phyloP scores from a whole-genome alignment of 2,888 invertebrate genomes.

The Andrena fulva region DNA sequence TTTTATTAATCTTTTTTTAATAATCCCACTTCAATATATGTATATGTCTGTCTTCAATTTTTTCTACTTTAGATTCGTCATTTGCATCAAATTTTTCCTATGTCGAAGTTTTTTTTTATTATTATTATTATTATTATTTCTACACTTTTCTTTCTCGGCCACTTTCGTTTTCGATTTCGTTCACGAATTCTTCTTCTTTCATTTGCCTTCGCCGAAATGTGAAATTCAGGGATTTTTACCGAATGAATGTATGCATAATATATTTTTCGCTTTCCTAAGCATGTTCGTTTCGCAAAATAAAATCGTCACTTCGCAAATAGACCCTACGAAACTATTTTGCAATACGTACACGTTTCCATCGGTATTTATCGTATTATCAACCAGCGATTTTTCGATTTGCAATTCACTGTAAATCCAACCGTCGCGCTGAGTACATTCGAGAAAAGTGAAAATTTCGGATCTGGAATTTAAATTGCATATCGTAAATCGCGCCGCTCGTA shows the following conservation, averaged over 20 bases:
- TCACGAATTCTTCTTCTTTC: neutral
- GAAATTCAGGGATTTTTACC: constrained; percentile 55
- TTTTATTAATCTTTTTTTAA: neutral
- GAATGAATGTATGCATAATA: constrained; percentile 4
- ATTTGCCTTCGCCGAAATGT: neutral
- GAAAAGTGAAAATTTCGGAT: neutral
- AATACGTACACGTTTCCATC: constrained; percentile 15
- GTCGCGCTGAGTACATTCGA: neutral
- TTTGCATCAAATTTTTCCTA: too few relatives aligned
- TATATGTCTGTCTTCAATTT: neutral
- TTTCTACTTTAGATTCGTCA: neutral
- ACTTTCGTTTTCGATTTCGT: neutral
- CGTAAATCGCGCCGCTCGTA: neutral
- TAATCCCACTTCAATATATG: neutral
- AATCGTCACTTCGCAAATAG: neutral
- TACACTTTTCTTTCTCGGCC: neutral
- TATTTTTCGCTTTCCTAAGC: neutral
- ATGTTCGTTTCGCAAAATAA: neutral
- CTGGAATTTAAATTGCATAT: neutral
- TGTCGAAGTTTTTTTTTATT: neutral
- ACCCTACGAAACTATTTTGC: constrained; percentile 14
- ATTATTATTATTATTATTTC: neutral
- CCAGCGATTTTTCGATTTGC: constrained; percentile 10
- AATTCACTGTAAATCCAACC: neutral
- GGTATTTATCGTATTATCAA: neutral